Evolutionary conservation across 1,140 invertebrate genomes (phyloP).

Genomic region (Akabosia matsudoensis): DNA sequence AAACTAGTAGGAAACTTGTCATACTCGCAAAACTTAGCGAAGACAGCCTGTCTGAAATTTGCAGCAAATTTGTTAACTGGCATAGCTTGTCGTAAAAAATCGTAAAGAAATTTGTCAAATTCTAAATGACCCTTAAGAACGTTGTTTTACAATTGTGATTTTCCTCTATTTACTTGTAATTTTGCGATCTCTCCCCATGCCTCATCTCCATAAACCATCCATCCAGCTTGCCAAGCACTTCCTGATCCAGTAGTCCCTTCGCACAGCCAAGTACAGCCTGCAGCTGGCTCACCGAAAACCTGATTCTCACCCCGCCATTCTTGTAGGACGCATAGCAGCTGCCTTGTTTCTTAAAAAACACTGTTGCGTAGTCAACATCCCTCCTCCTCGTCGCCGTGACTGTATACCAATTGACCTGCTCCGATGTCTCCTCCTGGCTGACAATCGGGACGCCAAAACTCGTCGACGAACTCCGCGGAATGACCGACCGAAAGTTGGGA

Average conservation of each 20-base stretch:
- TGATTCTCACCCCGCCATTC: conserved; percentile 31
- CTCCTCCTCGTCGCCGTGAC: conserved; percentile 34
- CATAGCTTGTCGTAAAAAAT: too few species aligned
- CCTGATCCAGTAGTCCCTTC: conserved; percentile 84
- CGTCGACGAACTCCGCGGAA: conserved; percentile 84
- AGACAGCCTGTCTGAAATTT: too few species aligned
- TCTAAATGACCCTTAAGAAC: too few species aligned
- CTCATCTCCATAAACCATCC: conserved; percentile 67
- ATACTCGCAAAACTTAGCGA: too few species aligned
- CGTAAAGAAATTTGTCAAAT: too few species aligned
- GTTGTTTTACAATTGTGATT: too few species aligned
- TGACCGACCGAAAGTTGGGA: conserved; percentile 66
- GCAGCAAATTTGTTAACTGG: too few species aligned
- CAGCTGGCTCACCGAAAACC: conserved; percentile 40
- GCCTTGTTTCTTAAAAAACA: conserved; percentile 77
- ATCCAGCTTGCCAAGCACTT: conserved; percentile 72
- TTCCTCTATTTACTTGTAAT: conserved; percentile 43
- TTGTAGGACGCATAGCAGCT: conserved; percentile 67
- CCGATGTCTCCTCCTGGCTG: neutral
- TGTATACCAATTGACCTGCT: conserved; percentile 11
- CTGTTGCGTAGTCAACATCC: conserved; percentile 36
- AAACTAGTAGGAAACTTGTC: too few species aligned
- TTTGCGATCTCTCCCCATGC: conserved; percentile 19
- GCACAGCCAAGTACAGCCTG: conserved; percentile 67
- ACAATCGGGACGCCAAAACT: conserved; percentile 64